These are phyloP conservation scores for Falcaria lacertinaria DNA, from an alignment of 2,888 invertebrate genomes.

Conservation along the genomic window DNA sequence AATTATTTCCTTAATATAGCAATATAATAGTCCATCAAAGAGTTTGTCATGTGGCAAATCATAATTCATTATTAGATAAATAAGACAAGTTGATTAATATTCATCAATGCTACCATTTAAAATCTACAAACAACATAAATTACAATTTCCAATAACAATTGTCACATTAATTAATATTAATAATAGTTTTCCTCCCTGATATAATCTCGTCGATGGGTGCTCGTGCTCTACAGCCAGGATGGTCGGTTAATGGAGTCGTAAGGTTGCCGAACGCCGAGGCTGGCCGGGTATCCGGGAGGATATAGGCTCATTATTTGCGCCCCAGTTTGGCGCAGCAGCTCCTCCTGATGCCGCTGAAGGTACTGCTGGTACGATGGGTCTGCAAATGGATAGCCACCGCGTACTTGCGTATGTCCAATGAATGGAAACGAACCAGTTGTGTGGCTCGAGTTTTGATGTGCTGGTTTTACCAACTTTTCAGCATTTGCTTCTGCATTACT, in stretches of 20 bases:
- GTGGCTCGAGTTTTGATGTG: slow-evolving; percentile 67
- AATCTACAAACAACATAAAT: slow-evolving; percentile 63
- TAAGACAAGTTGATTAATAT: slow-evolving; percentile 32
- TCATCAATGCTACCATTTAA: slow-evolving; percentile 48
- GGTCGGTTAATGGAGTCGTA: slow-evolving; percentile 85
- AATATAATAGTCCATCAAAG: slow-evolving; percentile 22
- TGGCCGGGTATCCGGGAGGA: slow-evolving; percentile 82
- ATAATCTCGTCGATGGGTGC: slow-evolving; percentile 6
- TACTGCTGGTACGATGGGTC: slow-evolving; percentile 87
- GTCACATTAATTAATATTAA: slow-evolving; percentile 46
- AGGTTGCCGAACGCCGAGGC: slow-evolving; percentile 85
- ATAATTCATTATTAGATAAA: slow-evolving; percentile 39
- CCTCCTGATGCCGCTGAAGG: slow-evolving; percentile 81
- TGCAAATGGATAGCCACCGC: slow-evolving; percentile 81
- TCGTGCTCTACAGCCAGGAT: slow-evolving; percentile 81
- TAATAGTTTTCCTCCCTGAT: slow-evolving; percentile 6
- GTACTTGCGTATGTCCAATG: slow-evolving; percentile 79
- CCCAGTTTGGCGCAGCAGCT: slow-evolving; percentile 79
- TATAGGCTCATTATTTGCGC: slow-evolving; percentile 82
- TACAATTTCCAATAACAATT: slow-evolving; percentile 59
- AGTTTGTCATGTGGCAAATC: slow-evolving; percentile 39
- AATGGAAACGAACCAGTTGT: slow-evolving; percentile 78
- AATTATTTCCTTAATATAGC: neutral
- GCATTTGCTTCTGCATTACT: slow-evolving; percentile 46
- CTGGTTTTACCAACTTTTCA: slow-evolving; percentile 69